Percentiles rank a stretch among this genome's conserved stretches.
phyloP scores from a whole-genome alignment of 2,113 vertebrate genomes.

The Apteryx mantelli region DNA sequence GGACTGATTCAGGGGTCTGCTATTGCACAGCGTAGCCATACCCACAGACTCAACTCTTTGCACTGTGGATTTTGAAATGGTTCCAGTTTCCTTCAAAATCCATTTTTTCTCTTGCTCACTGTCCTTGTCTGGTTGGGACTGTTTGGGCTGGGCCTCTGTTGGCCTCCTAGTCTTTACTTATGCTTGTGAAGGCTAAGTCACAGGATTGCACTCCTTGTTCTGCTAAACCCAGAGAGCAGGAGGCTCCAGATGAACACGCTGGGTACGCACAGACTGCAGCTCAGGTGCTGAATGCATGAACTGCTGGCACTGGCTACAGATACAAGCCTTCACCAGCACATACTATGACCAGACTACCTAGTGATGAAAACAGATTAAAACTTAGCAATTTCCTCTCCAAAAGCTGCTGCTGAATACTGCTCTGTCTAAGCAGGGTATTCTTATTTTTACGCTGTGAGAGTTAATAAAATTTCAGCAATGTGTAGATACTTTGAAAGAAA shows the following conservation, averaged over 20 bases:
- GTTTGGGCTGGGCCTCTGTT: background rate
- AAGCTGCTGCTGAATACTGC: background rate
- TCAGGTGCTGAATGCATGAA: background rate
- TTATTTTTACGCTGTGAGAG: slow-evolving; percentile 36
- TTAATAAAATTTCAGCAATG: slow-evolving; percentile 12
- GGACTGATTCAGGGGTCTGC: background rate
- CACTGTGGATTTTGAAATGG: background rate
- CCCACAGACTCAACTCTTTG: background rate
- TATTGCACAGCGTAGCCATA: background rate
- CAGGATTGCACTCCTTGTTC: background rate
- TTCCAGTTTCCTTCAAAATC: background rate
- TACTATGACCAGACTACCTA: background rate
- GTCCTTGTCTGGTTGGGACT: background rate
- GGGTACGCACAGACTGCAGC: background rate
- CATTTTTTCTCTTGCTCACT: background rate
- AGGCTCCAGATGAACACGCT: background rate
- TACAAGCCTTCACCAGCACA: background rate
- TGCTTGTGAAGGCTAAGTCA: background rate
- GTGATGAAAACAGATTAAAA: background rate
- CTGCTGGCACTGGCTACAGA: background rate
- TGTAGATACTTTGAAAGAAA: slow-evolving; percentile 61
- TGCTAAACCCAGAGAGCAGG: background rate
- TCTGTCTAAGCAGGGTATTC: background rate
- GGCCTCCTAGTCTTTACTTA: background rate
- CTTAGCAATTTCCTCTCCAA: background rate